phyloP scores from a whole-genome alignment of 2,888 invertebrate species.

The Eumerus sabulonum region DNA sequence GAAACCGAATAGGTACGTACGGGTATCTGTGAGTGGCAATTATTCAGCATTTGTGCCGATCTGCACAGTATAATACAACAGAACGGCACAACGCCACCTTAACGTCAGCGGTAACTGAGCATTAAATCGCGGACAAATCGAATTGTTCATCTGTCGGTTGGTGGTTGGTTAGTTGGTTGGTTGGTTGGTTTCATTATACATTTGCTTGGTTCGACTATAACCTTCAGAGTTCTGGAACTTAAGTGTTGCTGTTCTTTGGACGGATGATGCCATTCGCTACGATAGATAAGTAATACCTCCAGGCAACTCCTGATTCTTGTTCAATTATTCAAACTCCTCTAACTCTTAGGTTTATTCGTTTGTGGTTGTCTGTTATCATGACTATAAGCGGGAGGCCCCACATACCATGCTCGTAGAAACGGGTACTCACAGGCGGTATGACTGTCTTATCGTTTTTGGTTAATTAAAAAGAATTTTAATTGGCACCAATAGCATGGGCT shows the following conservation, averaged over 20 bases:
- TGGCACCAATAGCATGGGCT: conserved; percentile 16
- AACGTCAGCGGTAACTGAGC: not conserved
- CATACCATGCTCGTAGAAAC: not conserved
- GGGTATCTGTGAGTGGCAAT: conserved; percentile 32
- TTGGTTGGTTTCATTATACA: not conserved
- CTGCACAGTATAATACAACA: too few species aligned
- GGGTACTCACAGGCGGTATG: conserved; percentile 9
- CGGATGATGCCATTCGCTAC: conserved; percentile 4
- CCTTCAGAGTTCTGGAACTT: conserved; percentile 13
- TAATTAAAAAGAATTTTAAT: conserved; percentile 64
- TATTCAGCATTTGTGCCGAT: conserved; percentile 26
- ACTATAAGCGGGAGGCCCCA: not conserved
- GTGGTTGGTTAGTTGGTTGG: too few species aligned
- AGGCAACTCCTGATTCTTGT: conserved; percentile 51
- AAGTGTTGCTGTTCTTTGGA: conserved; percentile 29
- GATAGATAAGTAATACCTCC: conserved; percentile 37
- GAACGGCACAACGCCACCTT: conserved; percentile 1
- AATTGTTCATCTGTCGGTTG: conserved; percentile 16
- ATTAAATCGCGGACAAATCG: conserved; percentile 36
- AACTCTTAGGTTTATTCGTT: too few species aligned
- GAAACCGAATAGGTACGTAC: too few species aligned
- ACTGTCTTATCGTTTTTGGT: conserved; percentile 41
- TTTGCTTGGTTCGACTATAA: not conserved
- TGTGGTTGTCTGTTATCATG: not conserved
- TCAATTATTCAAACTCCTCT: conserved; percentile 54